Percentiles rank a stretch among this genome's conserved stretches.
Evolutionary conservation across 2,797 vertebrate genomes (phyloP).

Genomic region (Allobates femoralis): DNA sequence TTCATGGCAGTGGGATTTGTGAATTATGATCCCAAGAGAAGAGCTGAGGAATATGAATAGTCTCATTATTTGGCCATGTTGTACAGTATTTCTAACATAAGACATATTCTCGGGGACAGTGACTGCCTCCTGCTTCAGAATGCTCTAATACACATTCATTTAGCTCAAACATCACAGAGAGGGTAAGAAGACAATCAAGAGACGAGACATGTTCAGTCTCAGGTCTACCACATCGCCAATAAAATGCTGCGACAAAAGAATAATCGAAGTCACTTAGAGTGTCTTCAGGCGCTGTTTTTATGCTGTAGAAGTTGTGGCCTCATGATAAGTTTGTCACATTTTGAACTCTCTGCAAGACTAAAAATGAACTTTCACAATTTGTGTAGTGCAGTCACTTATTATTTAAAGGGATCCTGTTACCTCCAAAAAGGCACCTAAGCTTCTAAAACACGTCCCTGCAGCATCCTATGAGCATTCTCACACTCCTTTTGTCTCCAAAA

Average conservation of each 20-base stretch:
- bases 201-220: background rate
- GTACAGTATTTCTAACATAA: background rate
- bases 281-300: too few species aligned
- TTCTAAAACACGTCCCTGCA: too few species aligned
- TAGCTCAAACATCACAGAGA: background rate
- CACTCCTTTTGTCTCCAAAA: too few species aligned
- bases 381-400: too few species aligned
- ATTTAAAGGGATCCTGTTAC: too few species aligned
- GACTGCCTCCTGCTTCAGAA: background rate
- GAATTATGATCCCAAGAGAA: slow-evolving; percentile 1
- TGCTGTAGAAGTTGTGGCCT: too few species aligned
- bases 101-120: background rate
- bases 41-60: slow-evolving; percentile 24
- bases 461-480: too few species aligned
- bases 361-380: too few species aligned
- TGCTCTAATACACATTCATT: background rate
- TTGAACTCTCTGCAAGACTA: too few species aligned
- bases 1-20: slow-evolving; percentile 7
- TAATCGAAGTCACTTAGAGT: too few species aligned
- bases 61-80: background rate
- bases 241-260: background rate
- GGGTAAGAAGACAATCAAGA: background rate
- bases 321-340: too few species aligned
- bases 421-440: too few species aligned
- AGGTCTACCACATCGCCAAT: background rate